Base-by-base conservation (phyloP, 1,140 invertebrate genomes). In the Drosophila pseudoobscura region DNA sequence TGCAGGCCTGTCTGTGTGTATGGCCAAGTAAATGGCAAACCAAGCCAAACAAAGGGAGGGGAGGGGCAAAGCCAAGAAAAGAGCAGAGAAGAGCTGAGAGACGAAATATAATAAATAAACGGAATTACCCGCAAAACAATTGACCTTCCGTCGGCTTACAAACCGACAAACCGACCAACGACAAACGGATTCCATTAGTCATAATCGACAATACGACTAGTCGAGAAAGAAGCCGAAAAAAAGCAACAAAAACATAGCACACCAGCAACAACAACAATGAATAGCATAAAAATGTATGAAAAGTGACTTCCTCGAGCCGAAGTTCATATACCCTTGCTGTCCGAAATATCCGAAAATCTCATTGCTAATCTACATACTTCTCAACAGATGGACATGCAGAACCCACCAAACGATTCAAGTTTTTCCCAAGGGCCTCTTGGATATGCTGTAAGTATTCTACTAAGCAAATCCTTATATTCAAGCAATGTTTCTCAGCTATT, bases 91-190 rank as follows among this genome's bases (percentile, higher is more conserved):
- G 31, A 47, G 29, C 44, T 8, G 35, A 50, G 52, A 54, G 39
- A 61, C 35, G 50, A 51, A 49, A 58, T 50, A 46, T 54, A n/a
- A n/a, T 45, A 56, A 74, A 64, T 71, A 84, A 84, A 79, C 72
- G 80, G 80, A 84, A 76, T 84, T 84, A 68, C 80, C 80, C 80
- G 75, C 80, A 84, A 84, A 76, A 79, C 80, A 79, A 84, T 84
- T 84, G 80, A 84, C 80, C 80, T 84, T 84, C 80, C 76, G 76
- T 31, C 52, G 49, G 80, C 80, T 84, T 84, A 84, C 76, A 75
- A 73, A 63, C 65, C 59, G 17, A 53, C 74, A 64, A 78, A 66
- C 59, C 65, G 63, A 59, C 64, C 54, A 44, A 66, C 74, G 76
- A 70, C 74, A 62, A 68, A 68, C 58, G 44, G 57, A 74, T 77